Evolutionary conservation across 2,113 vertebrate genomes (phyloP).

Genomic region (Spea bombifrons): DNA sequence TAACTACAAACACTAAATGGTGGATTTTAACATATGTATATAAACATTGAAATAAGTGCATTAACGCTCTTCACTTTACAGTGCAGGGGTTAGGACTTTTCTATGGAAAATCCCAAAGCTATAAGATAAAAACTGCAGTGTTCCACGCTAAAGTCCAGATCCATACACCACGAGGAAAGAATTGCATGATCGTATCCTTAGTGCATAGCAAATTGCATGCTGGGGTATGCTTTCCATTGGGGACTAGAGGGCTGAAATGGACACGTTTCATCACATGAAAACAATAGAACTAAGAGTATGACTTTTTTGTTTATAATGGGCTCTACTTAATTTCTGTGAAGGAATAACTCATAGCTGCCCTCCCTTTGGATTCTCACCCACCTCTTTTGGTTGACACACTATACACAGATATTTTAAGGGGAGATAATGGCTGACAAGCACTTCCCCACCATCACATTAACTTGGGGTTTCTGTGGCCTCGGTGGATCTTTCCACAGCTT

Average conservation of each 20-base stretch:
- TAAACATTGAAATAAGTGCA: conserved; percentile 24
- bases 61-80: conserved; percentile 22
- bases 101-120: too few species aligned
- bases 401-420: neutral
- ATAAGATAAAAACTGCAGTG: too few species aligned
- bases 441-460: conserved; percentile 15
- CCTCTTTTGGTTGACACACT: neutral
- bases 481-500: conserved; percentile 63
- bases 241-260: too few species aligned
- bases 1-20: conserved; percentile 4
- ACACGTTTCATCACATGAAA: too few species aligned
- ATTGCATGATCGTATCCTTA: too few species aligned
- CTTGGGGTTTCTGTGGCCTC: conserved; percentile 50
- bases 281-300: too few species aligned
- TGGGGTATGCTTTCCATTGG: too few species aligned
- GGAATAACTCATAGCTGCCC: neutral
- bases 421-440: neutral
- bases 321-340: too few species aligned
- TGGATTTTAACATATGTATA: conserved; percentile 19
- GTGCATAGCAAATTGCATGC: too few species aligned
- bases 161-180: too few species aligned
- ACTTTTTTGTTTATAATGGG: too few species aligned
- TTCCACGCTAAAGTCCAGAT: too few species aligned
- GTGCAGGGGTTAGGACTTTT: conserved; percentile 2
- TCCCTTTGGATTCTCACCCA: neutral